Conservation (phyloP, 2,113 vertebrate genomes). For the Alectura lathami region DNA sequence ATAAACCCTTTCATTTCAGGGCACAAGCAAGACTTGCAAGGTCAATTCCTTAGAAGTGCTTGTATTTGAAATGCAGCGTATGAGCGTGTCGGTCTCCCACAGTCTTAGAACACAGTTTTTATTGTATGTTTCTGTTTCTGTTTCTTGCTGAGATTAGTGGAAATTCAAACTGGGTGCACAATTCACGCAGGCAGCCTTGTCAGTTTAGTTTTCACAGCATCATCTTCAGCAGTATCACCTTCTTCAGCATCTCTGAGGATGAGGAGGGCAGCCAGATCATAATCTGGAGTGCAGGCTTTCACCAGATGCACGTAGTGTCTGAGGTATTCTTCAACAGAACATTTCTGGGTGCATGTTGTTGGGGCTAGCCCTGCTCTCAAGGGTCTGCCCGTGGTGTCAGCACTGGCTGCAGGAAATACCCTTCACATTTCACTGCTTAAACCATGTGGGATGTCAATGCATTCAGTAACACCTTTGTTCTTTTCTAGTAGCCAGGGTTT, state of each 20-base stretch:
- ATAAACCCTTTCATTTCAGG: slow-evolving; percentile 21
- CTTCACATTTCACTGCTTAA: background rate
- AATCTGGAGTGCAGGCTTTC: background rate
- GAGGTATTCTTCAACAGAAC: background rate
- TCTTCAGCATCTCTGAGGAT: background rate
- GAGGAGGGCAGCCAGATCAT: background rate
- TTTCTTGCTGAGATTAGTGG: background rate
- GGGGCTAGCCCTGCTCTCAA: no score
- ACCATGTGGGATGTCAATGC: background rate
- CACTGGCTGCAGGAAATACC: background rate
- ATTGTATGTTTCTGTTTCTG: background rate
- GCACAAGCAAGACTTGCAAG: background rate
- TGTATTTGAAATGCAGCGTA: background rate
- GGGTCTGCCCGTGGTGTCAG: background rate
- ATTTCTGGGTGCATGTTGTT: background rate
- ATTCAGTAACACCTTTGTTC: background rate
- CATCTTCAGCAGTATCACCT: background rate
- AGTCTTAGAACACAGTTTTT: background rate
- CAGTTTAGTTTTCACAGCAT: background rate
- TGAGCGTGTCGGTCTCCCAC: rapidly evolving
- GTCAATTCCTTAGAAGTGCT: background rate
- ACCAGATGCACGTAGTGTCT: rapidly evolving
- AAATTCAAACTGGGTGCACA: background rate
- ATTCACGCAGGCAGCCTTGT: background rate
- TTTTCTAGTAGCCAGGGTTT: background rate